Evolutionary conservation across 2,888 invertebrate species (phyloP).

Genomic region (Sphecodes monilicornis): DNA sequence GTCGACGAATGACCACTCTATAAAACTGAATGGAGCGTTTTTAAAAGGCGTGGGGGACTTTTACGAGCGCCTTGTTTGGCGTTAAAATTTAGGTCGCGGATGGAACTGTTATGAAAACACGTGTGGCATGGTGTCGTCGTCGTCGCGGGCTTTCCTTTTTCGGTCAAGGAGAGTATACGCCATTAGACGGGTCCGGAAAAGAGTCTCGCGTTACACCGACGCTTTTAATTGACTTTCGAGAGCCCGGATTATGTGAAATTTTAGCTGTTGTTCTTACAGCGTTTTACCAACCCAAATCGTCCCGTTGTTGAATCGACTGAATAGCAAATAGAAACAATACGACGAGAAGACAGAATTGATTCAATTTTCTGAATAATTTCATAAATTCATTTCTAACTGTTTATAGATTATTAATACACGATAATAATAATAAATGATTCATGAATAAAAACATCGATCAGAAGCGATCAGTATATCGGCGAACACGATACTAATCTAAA

Average conservation of each 20-base stretch:
- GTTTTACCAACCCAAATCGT: too few relatives aligned
- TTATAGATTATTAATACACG: too few relatives aligned
- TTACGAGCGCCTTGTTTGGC: background rate
- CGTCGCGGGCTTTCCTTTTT: slow-evolving; percentile 36
- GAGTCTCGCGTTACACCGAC: slow-evolving; percentile 49
- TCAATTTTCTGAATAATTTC: too few relatives aligned
- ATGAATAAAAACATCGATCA: too few relatives aligned
- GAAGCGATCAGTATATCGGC: too few relatives aligned
- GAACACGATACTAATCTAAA: too few relatives aligned
- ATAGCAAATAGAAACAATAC: too few relatives aligned
- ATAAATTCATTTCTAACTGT: too few relatives aligned
- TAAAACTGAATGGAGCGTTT: background rate
- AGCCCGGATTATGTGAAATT: slow-evolving; percentile 23
- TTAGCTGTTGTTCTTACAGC: background rate
- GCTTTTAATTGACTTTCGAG: slow-evolving; percentile 56
- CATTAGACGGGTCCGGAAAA: slow-evolving; percentile 38
- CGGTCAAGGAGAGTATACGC: slow-evolving; percentile 30
- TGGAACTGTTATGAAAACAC: slow-evolving; percentile 21
- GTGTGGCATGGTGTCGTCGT: background rate
- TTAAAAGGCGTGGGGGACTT: background rate
- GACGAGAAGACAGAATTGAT: too few relatives aligned
- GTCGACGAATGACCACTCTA: background rate
- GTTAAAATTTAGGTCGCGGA: slow-evolving; percentile 36
- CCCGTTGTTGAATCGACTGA: too few relatives aligned
- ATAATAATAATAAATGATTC: too few relatives aligned